phyloP scores from a whole-genome alignment of 2,797 vertebrate genomes.

The Potorous gilbertii region DNA sequence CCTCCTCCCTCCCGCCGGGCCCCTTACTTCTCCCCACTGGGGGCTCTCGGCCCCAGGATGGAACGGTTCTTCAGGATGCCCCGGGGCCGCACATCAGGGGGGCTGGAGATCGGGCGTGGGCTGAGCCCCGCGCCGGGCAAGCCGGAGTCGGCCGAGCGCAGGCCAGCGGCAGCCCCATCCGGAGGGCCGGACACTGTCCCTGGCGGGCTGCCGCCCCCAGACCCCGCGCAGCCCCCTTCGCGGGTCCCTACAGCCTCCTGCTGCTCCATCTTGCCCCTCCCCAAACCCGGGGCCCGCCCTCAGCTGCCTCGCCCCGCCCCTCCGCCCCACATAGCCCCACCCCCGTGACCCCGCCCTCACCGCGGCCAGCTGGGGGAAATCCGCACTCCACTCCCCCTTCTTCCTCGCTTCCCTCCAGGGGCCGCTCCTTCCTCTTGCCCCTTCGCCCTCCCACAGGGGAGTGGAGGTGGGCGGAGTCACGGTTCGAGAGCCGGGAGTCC shows the following conservation, averaged over 20 bases:
- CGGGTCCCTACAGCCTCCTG: background rate
- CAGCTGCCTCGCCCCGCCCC: conserved; percentile 41
- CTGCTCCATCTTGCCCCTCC: conserved; percentile 54
- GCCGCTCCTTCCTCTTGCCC: background rate
- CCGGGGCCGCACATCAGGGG: conserved; percentile 53
- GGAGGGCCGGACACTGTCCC: background rate
- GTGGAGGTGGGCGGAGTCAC: background rate
- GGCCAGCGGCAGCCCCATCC: conserved; percentile 3
- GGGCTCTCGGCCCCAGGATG: conserved; percentile 8
- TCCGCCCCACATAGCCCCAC: background rate
- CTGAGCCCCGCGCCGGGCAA: background rate
- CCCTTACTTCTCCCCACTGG: conserved; percentile 51
- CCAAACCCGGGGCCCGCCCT: conserved; percentile 60
- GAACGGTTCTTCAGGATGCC: conserved; percentile 70
- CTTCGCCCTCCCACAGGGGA: background rate
- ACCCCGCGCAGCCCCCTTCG: conserved; percentile 1
- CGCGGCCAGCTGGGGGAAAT: fast-evolving
- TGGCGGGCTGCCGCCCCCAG: background rate
- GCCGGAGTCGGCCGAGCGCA: conserved; percentile 10
- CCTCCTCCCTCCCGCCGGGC: background rate
- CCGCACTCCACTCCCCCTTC: conserved; percentile 57
- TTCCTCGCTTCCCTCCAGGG: background rate
- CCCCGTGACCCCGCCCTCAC: conserved; percentile 1
- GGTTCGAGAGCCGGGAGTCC: background rate
- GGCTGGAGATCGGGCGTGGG: conserved; percentile 14